Conservation (phyloP, 2,888 invertebrate species). For the Pherbina coryleti region DNA sequence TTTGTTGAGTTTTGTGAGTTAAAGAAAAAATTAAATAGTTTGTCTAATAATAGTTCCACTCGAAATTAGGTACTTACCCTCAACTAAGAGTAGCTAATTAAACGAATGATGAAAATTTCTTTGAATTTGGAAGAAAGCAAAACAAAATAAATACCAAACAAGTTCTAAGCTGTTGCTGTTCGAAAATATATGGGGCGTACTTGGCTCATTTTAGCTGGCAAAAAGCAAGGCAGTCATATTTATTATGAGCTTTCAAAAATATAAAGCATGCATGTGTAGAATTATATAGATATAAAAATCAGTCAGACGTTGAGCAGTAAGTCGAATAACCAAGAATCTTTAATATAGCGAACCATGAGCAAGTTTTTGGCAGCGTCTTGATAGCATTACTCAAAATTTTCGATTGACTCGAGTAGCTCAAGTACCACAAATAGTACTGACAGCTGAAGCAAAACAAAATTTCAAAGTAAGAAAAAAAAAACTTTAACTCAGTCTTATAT, state of each 20-base stretch:
- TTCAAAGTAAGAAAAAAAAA: background rate
- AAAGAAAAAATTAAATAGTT: too few relatives aligned
- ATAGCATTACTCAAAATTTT: background rate
- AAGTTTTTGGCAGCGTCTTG: background rate
- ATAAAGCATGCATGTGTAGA: background rate
- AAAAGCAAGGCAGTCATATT: background rate
- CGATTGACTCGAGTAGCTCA: background rate
- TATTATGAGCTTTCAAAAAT: background rate
- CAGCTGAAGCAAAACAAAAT: background rate
- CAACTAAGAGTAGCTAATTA: background rate
- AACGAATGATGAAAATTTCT: background rate
- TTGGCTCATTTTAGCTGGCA: background rate
- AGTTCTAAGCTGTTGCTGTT: background rate
- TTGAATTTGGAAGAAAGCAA: background rate
- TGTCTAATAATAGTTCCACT: too few relatives aligned
- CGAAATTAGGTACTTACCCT: background rate
- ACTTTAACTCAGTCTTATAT: background rate
- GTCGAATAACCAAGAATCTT: background rate
- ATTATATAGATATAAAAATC: background rate
- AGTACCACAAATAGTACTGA: background rate
- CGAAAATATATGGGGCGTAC: background rate
- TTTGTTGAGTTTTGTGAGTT: too few relatives aligned
- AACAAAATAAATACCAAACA: background rate
- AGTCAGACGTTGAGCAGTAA: conserved; percentile 11
- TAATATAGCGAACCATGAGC: background rate